Percentiles rank a stretch among this genome's conserved stretches.
These are phyloP conservation scores for Uria aalge DNA, from an alignment of 2,113 vertebrate genomes.

Conservation along the genomic window DNA sequence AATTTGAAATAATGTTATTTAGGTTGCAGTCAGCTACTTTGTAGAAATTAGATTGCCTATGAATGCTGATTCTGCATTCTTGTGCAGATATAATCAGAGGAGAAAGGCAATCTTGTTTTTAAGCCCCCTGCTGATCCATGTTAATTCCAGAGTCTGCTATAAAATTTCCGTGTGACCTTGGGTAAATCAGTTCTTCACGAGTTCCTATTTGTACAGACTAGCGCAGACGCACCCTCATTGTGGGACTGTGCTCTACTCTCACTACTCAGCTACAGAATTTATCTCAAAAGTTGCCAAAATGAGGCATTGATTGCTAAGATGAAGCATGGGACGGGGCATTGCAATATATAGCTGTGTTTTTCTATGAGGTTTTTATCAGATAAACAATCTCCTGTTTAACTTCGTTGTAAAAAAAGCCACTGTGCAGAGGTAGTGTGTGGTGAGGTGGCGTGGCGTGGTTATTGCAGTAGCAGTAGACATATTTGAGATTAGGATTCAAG, in stretches of 20 bases:
- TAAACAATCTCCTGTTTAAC: background rate
- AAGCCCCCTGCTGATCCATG: background rate
- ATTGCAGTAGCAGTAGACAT: background rate
- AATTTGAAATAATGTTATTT: background rate
- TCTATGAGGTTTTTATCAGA: background rate
- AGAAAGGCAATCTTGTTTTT: constrained; percentile 34
- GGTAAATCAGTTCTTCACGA: background rate
- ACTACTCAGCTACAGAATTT: background rate
- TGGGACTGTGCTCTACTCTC: background rate
- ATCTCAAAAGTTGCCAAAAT: background rate
- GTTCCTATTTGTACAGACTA: background rate
- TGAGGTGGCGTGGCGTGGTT: background rate
- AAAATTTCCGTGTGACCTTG: background rate
- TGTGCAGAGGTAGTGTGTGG: background rate
- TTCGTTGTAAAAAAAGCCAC: background rate
- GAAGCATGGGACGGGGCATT: background rate
- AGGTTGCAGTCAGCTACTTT: background rate
- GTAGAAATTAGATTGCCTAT: background rate
- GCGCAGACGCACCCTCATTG: background rate
- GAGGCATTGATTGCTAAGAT: background rate
- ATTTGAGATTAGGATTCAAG: background rate
- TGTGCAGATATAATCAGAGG: constrained; percentile 12
- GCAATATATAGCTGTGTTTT: background rate
- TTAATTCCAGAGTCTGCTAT: constrained; percentile 19
- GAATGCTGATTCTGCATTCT: background rate